Base-by-base conservation (phyloP, 1,140 invertebrate genomes). In the Heliothis virescens region DNA sequence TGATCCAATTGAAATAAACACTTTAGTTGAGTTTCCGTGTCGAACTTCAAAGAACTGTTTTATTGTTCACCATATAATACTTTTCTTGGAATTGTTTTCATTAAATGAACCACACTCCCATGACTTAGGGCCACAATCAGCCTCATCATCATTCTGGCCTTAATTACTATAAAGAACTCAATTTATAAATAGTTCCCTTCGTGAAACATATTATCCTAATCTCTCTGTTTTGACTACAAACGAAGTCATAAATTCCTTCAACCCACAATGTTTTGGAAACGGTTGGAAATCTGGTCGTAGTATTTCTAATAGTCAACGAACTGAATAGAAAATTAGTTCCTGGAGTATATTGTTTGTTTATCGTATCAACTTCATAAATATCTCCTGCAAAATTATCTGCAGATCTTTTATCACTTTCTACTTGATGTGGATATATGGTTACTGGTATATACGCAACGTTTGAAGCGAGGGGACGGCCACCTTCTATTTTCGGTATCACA, bases 401-500 rank as follows among this genome's bases (percentile, higher is more conserved):
- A 15, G 52, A 84, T 82, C 79, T 80, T 85, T 86, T 82, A 82
- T 84, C 76, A 73, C 85, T 90, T 87, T 87, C 86, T 87, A 87
- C 81, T 84, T 79, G 63, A 55, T 76, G 80, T 82, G 79, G 83
- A 87, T 87, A 85, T 79, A 67, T 72, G 79, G 34, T 41, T 7
- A 1, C 34, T 1, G 79, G 60, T 73, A 72, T 65, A 67, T 77
- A 73, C 65, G 77, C 65, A 63, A 65, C 81, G 79, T 41, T 48
- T 16, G 65, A 76, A 75, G 78, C 77, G 86, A 87, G 89, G 91
- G 89, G 88, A 86, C 69, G 80, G 79, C 81, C 82, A 85, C 85
- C 86, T 91, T 91, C 91, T 94, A 94, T 94, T 94, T 94, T 92
- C 83, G 89, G 91, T 85, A 76, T 82, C 84, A 86, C 87, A 91